These are phyloP conservation scores for Agapostemon virescens DNA, from an alignment of 2,888 invertebrate genomes.

Conservation along the genomic window DNA sequence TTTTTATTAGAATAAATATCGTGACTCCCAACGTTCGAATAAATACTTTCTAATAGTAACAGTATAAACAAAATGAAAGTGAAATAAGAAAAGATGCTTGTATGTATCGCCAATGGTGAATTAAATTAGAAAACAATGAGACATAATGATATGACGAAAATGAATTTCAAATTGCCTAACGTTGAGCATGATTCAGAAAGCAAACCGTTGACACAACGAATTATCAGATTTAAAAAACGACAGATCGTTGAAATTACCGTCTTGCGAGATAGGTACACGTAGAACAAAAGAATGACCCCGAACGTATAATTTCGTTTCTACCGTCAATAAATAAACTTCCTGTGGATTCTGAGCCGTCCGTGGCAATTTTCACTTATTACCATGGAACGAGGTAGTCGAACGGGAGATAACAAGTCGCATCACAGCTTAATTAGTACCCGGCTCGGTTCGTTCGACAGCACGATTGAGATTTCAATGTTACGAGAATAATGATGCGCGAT, in stretches of 20 bases:
- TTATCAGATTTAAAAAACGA: not conserved
- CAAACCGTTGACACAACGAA: not conserved
- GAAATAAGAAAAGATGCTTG: not conserved
- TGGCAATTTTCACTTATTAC: constrained; percentile 22
- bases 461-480: constrained; percentile 31
- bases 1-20: not conserved
- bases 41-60: not conserved
- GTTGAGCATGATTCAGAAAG: not conserved
- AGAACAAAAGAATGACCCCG: not conserved
- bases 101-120: not conserved
- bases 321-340: constrained; percentile 9
- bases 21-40: not conserved
- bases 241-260: not conserved
- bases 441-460: not conserved
- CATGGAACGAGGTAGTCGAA: constrained; percentile 25
- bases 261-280: not conserved
- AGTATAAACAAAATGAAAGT: not conserved
- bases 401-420: constrained; percentile 11
- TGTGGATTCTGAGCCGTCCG: not conserved
- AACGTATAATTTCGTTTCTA: constrained; percentile 1
- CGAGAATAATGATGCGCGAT: constrained; percentile 2
- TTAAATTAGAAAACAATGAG: not conserved
- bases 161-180: not conserved
- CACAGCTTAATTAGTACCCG: constrained; percentile 4
- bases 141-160: not conserved